Base-by-base conservation (phyloP, 2,797 vertebrate species). In the Euphonia xanthogaster region DNA sequence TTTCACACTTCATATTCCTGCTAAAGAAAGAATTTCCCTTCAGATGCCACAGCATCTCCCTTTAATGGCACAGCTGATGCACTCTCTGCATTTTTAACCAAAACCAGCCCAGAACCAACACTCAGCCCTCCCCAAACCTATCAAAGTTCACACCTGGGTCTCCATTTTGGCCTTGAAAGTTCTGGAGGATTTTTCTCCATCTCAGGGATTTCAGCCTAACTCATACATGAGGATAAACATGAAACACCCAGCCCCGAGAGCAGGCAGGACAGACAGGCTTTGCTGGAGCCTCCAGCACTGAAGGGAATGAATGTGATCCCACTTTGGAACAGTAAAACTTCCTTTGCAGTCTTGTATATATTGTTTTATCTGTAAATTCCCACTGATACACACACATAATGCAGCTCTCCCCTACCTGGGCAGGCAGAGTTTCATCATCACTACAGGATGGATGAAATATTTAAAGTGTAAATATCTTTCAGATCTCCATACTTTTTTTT, bases 1-100 rank as follows among this genome's bases (percentile, higher is more conserved):
- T 82, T 91, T 95, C 57, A 79, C 85, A 70, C 67, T 76, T 60
- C 22, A 71, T 63, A 63, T 53, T 85, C 57, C 45, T 83, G 81
- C 63, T 74, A 92, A 89, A 89, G 40, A 70, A 83, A 68, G 37
- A 27, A 55, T 45, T 55, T 68, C 65, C 60, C 58, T 61, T 62
- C 2, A 58, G 88, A 60, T 42, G 68, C 57, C 55, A 30, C 60
- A 81, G 58, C 42, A 51, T 9, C 40, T 66, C 48, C 86, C 58
- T 54, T 75, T 60, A 30, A 45, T 15, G 44, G 74, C 4, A 27
- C n/a, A 67, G 81, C 78, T 73, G 48, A 66, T 14, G 58, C 21
- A 21, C 51, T 65, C 37, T 2, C 35, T 42, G 33, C 22, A 33
- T 85, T 87, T 76, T 51, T 23, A 83, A 73, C 40, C 17, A 30